Evolutionary conservation across 2,888 invertebrate species (phyloP), one percentile per base, ranked within the genome.

Genomic region (Alloscopus bannaensis): DNA sequence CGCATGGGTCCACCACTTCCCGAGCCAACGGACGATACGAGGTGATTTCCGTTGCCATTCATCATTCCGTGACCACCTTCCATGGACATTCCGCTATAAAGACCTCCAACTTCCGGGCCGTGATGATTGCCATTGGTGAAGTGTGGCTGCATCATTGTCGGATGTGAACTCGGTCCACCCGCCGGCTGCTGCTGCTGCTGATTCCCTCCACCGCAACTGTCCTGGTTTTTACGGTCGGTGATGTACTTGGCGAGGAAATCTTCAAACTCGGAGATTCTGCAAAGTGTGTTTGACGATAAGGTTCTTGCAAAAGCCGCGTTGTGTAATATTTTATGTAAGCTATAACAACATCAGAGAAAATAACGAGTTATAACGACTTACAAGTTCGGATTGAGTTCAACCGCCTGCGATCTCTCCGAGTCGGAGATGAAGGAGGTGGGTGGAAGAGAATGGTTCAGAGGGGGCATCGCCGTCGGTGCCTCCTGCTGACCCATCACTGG

Each of bases 331-430:
- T n/a, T n/a, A n/a, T n/a, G n/a, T n/a, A n/a, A n/a, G n/a, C n/a
- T n/a, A n/a, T n/a, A n/a, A n/a, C n/a, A n/a, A n/a, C n/a, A n/a
- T n/a, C n/a, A n/a, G n/a, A 55, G 11, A 55, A 60, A 60, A n/a
- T 31, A 28, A 60, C n/a, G n/a, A n/a, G n/a, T n/a, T n/a, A n/a
- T n/a, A 22, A 65, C 24, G 20, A 72, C 79, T 79, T 79, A 79
- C 79, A 79, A 62, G 31, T 79, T 79, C 6, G 71, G 72, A 72
- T 79, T 79, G 50, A 52, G 40, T 1, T 72, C 79, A 13, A 79
- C 65, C 22, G 22, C 55, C 42, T 57, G 70, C 8, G 70, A 65
- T 6, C 60, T 72, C 24, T 72, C 72, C 50, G 18, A 24, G 18
- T 79, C 79, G 26, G 72, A 71, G 52, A 68, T 71, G 68, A 22